Conservation (phyloP, 2,888 invertebrate genomes). For the Heterodera filipjevi region DNA sequence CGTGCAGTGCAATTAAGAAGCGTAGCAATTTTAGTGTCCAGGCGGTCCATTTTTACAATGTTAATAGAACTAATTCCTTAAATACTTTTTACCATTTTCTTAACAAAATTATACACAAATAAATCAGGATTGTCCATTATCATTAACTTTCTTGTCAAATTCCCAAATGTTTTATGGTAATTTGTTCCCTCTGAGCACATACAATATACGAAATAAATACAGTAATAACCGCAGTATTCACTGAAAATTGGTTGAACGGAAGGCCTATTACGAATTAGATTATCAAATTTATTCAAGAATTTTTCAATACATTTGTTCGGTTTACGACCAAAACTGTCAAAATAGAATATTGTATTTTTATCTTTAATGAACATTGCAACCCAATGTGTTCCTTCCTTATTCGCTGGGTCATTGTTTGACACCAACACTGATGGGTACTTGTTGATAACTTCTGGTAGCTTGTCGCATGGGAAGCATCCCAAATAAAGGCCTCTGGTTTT, state of each 20-base stretch:
- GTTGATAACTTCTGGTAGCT: background rate
- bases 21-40: background rate
- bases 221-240: background rate
- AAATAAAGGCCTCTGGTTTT: background rate
- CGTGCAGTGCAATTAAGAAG: background rate
- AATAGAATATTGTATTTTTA: background rate
- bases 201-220: background rate
- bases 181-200: background rate
- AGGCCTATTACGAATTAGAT: background rate
- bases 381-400: background rate
- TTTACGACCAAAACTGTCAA: background rate
- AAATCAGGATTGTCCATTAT: background rate
- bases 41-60: background rate
- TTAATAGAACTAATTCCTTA: background rate
- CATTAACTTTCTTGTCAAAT: background rate
- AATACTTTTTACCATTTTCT: conserved; percentile 9
- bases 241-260: background rate
- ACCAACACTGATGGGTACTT: background rate
- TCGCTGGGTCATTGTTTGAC: background rate
- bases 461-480: background rate
- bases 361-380: background rate
- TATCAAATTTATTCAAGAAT: background rate
- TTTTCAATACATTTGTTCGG: background rate
- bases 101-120: conserved; percentile 12
- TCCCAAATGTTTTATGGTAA: background rate